A percentile compares a stretch with the other conserved stretches of the same genome.
phyloP scores from a whole-genome alignment of 2,888 invertebrate species.

The Bellardia pandia region DNA sequence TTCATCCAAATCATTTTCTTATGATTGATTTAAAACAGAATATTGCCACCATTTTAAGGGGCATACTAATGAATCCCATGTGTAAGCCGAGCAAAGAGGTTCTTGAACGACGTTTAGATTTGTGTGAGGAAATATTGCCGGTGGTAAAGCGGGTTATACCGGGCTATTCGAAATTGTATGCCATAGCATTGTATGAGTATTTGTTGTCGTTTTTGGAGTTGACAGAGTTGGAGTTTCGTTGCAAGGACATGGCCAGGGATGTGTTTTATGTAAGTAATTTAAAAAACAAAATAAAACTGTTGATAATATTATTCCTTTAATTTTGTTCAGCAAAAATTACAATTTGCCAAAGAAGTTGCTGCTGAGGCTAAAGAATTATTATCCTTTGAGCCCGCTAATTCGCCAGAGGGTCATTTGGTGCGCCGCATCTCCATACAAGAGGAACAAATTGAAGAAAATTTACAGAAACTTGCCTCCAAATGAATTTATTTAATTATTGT shows the following conservation, averaged over 20 bases:
- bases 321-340: slow-evolving; percentile 84
- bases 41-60: slow-evolving; percentile 87
- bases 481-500: slow-evolving; percentile 10
- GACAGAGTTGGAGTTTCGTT: slow-evolving; percentile 87
- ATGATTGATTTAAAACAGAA: slow-evolving; percentile 89
- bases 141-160: slow-evolving; percentile 89
- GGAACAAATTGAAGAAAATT: slow-evolving; percentile 79
- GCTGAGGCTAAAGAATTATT: slow-evolving; percentile 87
- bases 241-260: slow-evolving; percentile 86
- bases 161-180: slow-evolving; percentile 84
- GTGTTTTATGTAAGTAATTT: slow-evolving; percentile 85
- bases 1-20: slow-evolving; percentile 89
- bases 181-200: slow-evolving; percentile 90
- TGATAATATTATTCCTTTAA: neutral
- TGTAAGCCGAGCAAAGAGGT: slow-evolving; percentile 85
- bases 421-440: slow-evolving; percentile 79
- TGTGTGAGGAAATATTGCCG: slow-evolving; percentile 88
- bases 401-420: slow-evolving; percentile 88
- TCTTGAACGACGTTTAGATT: slow-evolving; percentile 87
- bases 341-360: slow-evolving; percentile 86
- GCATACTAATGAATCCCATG: slow-evolving; percentile 84
- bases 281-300: neutral
- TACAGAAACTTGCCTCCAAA: slow-evolving; percentile 53
- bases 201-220: slow-evolving; percentile 88
- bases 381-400: slow-evolving; percentile 88